phyloP scores from a whole-genome alignment of 1,140 invertebrate species.

The Proales similis region DNA sequence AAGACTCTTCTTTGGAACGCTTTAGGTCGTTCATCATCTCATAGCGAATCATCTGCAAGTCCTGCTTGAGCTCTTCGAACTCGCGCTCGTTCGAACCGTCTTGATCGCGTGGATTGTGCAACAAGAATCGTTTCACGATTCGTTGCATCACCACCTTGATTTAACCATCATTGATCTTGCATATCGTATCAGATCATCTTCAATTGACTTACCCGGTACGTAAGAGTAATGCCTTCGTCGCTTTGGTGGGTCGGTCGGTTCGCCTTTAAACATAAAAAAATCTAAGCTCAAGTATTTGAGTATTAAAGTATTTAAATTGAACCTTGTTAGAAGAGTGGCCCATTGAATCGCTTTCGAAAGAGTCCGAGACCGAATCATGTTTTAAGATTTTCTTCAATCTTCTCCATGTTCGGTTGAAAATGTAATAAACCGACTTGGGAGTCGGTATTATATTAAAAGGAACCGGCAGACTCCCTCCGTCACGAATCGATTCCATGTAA shows the following conservation, averaged over 20 bases:
- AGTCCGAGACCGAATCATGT: neutral
- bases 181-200: too few species aligned
- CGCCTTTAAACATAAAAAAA: too few species aligned
- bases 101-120: conserved; percentile 36
- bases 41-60: conserved; percentile 36
- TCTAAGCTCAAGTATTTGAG: too few species aligned
- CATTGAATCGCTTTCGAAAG: neutral
- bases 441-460: conserved; percentile 82
- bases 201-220: too few species aligned
- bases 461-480: conserved; percentile 72
- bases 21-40: conserved; percentile 36
- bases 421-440: conserved; percentile 62
- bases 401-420: neutral
- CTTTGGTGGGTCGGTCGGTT: too few species aligned
- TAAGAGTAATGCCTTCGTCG: too few species aligned
- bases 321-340: neutral
- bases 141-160: conserved; percentile 27
- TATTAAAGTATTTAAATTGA: too few species aligned
- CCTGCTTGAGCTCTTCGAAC: conserved; percentile 37
- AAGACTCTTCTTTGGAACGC: conserved; percentile 31
- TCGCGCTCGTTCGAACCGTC: conserved; percentile 22
- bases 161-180: neutral
- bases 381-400: neutral
- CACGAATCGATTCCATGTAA: conserved; percentile 88
- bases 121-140: conserved; percentile 33